Evolutionary conservation across 1,140 invertebrate species (phyloP).

Genomic region (Branchinecta lynchi): DNA sequence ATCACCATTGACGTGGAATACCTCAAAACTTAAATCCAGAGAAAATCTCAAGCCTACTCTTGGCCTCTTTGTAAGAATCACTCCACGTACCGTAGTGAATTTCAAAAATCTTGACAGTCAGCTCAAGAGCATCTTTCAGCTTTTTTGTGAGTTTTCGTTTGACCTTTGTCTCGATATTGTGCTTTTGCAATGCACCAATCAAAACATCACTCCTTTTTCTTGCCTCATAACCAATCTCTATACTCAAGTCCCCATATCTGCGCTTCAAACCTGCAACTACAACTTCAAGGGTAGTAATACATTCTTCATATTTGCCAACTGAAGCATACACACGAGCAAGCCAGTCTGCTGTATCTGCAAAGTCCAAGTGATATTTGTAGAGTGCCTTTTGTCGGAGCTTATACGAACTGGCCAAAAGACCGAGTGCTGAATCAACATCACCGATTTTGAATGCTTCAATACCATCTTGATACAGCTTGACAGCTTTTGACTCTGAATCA

Average conservation of each 20-base stretch:
- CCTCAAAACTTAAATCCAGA: background rate
- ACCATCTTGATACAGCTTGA: conserved; percentile 28
- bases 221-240: conserved; percentile 41
- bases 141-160: conserved; percentile 1
- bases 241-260: conserved; percentile 38
- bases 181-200: conserved; percentile 16
- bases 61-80: conserved; percentile 14
- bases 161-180: background rate
- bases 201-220: conserved; percentile 33
- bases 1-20: background rate
- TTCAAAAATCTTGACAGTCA: conserved; percentile 15
- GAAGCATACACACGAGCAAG: conserved; percentile 37
- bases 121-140: conserved; percentile 16
- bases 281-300: conserved; percentile 33
- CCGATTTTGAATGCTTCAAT: conserved; percentile 24
- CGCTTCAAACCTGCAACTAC: conserved; percentile 34
- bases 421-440: conserved; percentile 31
- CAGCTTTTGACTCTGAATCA: conserved; percentile 26
- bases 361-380: conserved; percentile 35
- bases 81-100: conserved; percentile 20
- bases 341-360: conserved; percentile 35
- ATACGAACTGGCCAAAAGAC: conserved; percentile 33
- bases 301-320: conserved; percentile 33
- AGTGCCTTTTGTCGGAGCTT: conserved; percentile 32
- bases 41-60: conserved; percentile 1